Evolutionary conservation across 2,797 vertebrate species (phyloP).

Genomic region (Enteromius thamalakanensis): DNA sequence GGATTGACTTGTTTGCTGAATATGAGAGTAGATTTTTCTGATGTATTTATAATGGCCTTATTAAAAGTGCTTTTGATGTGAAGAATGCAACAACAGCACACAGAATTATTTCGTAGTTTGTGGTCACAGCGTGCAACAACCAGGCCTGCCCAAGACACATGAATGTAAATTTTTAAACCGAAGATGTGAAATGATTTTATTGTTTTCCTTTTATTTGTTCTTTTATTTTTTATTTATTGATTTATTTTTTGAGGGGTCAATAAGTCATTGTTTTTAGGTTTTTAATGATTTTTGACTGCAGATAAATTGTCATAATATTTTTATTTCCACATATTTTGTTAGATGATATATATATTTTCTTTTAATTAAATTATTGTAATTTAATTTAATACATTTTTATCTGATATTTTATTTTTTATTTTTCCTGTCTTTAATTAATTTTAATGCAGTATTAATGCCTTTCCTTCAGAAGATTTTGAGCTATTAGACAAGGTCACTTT

Average conservation of each 20-base stretch:
- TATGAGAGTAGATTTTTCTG: conserved; percentile 80
- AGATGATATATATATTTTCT: neutral
- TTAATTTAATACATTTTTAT: neutral
- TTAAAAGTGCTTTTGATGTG: conserved; percentile 83
- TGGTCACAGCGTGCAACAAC: conserved; percentile 56
- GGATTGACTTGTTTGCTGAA: conserved; percentile 85
- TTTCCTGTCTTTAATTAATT: neutral
- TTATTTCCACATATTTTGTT: neutral
- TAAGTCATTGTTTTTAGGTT: neutral
- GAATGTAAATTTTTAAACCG: conserved; percentile 67
- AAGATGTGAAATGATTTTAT: conserved; percentile 45
- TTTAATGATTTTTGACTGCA: neutral
- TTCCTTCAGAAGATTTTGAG: neutral
- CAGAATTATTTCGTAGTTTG: conserved; percentile 70
- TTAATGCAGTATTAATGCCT: neutral
- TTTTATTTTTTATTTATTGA: conserved; percentile 52
- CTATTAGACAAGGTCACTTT: conserved; percentile 3
- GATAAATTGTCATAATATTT: neutral
- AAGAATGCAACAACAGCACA: conserved; percentile 78
- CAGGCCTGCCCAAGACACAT: conserved; percentile 43
- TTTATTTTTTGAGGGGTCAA: neutral
- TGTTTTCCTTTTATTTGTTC: conserved; percentile 64
- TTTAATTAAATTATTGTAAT: no score
- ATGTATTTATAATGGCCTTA: conserved; percentile 85
- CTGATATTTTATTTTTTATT: neutral